Percentiles rank a stretch among this genome's conserved stretches.
These are phyloP conservation scores for Corynorhinus townsendii DNA, from an alignment of 2,113 vertebrate genomes.

Conservation along the genomic window DNA sequence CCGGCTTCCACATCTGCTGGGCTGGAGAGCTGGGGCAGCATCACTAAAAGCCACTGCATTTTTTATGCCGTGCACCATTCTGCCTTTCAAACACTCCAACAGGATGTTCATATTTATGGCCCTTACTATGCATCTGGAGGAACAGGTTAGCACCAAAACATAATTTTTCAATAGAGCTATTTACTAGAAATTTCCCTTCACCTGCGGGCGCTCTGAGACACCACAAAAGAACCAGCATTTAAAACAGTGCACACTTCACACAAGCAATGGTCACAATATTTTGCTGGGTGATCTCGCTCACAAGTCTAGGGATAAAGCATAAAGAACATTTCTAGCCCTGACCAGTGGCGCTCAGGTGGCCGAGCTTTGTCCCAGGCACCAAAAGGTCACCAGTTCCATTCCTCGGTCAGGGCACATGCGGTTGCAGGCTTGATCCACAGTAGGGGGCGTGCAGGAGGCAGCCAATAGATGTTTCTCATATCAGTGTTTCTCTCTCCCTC, in stretches of 20 bases:
- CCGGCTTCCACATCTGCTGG: background rate
- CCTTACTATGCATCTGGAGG: background rate
- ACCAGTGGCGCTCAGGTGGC: too few relatives aligned
- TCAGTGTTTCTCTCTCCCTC: too few relatives aligned
- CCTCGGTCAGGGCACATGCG: too few relatives aligned
- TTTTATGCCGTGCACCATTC: background rate
- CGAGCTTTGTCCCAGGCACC: too few relatives aligned
- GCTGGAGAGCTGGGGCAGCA: background rate
- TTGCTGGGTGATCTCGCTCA: background rate
- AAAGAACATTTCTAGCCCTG: background rate
- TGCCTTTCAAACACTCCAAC: background rate
- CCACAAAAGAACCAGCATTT: background rate
- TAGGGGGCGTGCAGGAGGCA: too few relatives aligned
- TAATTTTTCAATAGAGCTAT: background rate
- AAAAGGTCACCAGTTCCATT: too few relatives aligned
- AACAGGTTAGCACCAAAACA: background rate
- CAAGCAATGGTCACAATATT: background rate
- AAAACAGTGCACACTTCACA: background rate
- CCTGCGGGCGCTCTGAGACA: background rate
- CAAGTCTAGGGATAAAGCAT: background rate
- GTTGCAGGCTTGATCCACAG: too few relatives aligned
- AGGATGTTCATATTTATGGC: background rate
- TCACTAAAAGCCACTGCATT: background rate
- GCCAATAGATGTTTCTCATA: too few relatives aligned
- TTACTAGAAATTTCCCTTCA: background rate